phyloP scores from a whole-genome alignment of 2,113 vertebrate genomes.

The Hyperoodon ampullatus region DNA sequence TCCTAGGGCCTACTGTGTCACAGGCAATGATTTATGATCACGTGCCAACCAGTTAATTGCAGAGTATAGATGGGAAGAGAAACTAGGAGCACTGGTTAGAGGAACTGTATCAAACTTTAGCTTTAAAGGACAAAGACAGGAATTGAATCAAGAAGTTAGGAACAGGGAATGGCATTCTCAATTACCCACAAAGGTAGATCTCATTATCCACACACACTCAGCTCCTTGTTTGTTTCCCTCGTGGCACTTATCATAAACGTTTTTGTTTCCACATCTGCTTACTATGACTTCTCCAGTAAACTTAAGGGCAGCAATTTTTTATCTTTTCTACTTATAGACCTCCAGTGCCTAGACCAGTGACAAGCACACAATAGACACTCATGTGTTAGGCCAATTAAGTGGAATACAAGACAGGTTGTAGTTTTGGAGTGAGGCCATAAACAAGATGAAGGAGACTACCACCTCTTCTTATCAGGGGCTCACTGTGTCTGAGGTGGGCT shows the following conservation, averaged over 20 bases:
- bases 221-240: neutral
- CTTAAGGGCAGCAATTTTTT: neutral
- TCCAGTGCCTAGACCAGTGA: neutral
- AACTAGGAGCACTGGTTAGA: neutral
- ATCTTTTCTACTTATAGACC: neutral
- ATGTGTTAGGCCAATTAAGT: neutral
- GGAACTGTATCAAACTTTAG: neutral
- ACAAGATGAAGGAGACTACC: neutral
- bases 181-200: neutral
- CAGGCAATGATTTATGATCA: neutral
- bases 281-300: neutral
- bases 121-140: neutral
- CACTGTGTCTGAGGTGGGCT: neutral
- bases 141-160: neutral
- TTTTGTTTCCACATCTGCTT: neutral
- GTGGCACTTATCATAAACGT: neutral
- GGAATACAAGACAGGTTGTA: neutral
- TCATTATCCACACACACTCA: neutral
- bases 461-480: neutral
- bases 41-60: neutral
- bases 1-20: neutral
- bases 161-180: neutral
- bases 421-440: neutral
- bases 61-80: neutral
- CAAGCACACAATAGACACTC: neutral